Conservation (phyloP, 2,888 invertebrate genomes). For the Nomada hirtipes region DNA sequence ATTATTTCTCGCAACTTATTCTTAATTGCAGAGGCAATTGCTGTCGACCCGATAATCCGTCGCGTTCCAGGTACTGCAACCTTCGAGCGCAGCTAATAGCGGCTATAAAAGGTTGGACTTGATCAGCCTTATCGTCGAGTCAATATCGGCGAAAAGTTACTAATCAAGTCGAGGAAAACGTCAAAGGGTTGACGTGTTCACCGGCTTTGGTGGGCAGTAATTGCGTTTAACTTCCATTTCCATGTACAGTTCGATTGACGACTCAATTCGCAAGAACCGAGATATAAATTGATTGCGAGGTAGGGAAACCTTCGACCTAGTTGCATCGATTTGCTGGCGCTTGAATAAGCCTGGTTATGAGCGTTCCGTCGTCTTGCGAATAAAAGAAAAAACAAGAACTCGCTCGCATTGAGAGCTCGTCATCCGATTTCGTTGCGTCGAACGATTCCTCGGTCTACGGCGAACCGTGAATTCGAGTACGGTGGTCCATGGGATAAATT, state of each 20-base stretch:
- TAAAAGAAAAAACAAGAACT: conserved; percentile 16
- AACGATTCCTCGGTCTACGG: neutral
- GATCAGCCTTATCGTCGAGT: neutral
- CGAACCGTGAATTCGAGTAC: neutral
- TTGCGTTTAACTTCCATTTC: conserved; percentile 2
- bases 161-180: neutral
- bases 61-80: neutral
- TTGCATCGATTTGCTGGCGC: neutral
- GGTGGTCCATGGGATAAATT: neutral
- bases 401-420: conserved; percentile 22
- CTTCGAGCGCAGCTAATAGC: neutral
- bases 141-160: neutral
- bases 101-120: neutral
- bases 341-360: neutral
- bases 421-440: neutral
- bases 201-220: conserved; percentile 7
- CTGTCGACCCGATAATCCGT: neutral
- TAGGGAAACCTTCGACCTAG: neutral
- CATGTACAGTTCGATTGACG: neutral
- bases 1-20: conserved; percentile 43
- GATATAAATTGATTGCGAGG: neutral
- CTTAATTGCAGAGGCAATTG: neutral
- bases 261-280: neutral
- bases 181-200: neutral
- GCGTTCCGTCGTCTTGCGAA: neutral